A percentile compares a stretch with the other conserved stretches of the same genome.
These are phyloP conservation scores for Bergia sp. DNA, from an alignment of 92 coral and sea anemone species.

Conservation along the genomic window DNA sequence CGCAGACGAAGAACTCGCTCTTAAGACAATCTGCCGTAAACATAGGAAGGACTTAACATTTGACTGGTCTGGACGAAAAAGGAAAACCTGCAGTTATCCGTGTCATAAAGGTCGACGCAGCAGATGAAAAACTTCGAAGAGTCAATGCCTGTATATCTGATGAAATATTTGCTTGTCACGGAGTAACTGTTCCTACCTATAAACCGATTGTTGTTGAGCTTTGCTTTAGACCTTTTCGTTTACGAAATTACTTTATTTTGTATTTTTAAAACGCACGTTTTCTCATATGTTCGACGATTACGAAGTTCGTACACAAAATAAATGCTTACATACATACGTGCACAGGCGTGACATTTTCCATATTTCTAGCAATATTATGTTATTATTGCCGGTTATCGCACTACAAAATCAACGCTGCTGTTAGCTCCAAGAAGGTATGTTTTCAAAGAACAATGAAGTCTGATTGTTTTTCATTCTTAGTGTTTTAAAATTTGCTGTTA, in stretches of 20 bases:
- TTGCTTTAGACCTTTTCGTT: background rate
- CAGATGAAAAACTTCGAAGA: background rate
- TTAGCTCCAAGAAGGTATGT: slow-evolving; percentile 3
- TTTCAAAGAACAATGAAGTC: too few relatives aligned
- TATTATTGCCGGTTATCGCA: too few relatives aligned
- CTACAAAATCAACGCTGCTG: too few relatives aligned
- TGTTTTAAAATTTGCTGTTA: background rate
- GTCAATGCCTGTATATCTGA: slow-evolving; percentile 12
- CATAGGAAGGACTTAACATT: background rate
- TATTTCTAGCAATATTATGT: too few relatives aligned
- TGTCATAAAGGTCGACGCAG: background rate
- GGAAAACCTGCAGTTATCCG: background rate
- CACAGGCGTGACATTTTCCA: too few relatives aligned
- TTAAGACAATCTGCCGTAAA: too few relatives aligned
- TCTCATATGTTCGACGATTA: background rate
- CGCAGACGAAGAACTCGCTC: background rate
- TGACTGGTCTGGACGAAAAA: background rate
- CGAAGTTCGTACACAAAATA: too few relatives aligned
- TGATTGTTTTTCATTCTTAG: background rate
- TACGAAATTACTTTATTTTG: background rate
- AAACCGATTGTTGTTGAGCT: too few relatives aligned
- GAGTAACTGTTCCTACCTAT: background rate
- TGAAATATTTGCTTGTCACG: background rate
- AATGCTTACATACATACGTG: too few relatives aligned
- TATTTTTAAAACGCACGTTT: background rate